phyloP scores from a whole-genome alignment of 2,888 invertebrate species.

The Trimorus sp. region DNA sequence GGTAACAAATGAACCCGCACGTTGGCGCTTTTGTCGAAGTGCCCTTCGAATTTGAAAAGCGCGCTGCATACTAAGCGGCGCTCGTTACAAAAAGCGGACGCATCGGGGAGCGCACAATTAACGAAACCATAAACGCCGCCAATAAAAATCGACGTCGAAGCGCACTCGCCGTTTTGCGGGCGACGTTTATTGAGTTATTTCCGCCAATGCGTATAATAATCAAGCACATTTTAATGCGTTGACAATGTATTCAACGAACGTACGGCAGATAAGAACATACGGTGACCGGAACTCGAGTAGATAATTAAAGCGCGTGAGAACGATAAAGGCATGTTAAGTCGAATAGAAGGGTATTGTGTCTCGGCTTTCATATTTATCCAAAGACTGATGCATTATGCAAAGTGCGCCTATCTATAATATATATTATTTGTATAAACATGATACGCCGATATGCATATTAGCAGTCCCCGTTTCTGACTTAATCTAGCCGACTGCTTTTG shows the following conservation, averaged over 20 bases:
- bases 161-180: too few relatives aligned
- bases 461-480: conserved; percentile 3
- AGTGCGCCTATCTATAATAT: conserved; percentile 62
- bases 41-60: too few relatives aligned
- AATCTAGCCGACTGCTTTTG: too few relatives aligned
- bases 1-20: not conserved
- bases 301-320: conserved; percentile 68
- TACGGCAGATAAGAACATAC: conserved; percentile 65
- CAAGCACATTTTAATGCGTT: conserved; percentile 66
- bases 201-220: conserved; percentile 48
- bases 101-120: too few relatives aligned
- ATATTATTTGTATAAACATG: conserved; percentile 59
- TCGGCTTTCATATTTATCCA: conserved; percentile 65
- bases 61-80: too few relatives aligned
- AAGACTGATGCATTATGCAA: conserved; percentile 65
- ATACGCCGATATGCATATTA: conserved; percentile 51
- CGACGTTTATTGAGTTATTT: not conserved
- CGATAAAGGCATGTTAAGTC: conserved; percentile 65
- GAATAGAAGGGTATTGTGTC: conserved; percentile 64
- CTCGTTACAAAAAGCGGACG: not conserved
- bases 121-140: too few relatives aligned
- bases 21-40: too few relatives aligned
- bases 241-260: conserved; percentile 65
- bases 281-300: conserved; percentile 67
- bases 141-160: too few relatives aligned